Evolutionary conservation across 2,797 vertebrate species (phyloP), one percentile per base, ranked within the genome.

Genomic region (Megaceryle alcyon): DNA sequence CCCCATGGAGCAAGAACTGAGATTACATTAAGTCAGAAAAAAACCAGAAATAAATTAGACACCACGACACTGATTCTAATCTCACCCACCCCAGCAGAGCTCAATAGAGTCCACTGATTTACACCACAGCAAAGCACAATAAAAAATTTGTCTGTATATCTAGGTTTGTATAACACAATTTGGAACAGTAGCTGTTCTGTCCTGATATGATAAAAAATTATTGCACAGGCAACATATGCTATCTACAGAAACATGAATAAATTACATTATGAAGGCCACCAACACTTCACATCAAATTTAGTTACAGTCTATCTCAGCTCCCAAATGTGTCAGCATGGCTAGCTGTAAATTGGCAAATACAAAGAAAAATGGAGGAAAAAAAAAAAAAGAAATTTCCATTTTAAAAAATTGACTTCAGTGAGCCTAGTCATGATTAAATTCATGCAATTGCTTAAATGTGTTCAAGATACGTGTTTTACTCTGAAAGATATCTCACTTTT

Each of bases 181-280:
- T 85, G 81, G 91, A 96, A 96, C 23, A 48, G 68, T 82, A 61
- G 89, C 91, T 86, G 70, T 85, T 90, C 93, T 95, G 95, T 69
- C 66, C 86, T 96, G 93, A 88, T 95, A 93, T 0, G 66, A 96
- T 95, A 92, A 96, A 96, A 96, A 96, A 94, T 92, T 88, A 94
- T 84, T 89, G 89, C 94, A 96, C 94, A 96, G 88, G 90, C 92
- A 97, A 96, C 92, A 96, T 95, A 94, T 96, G 92, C 90, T 91
- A 94, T 91, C 91, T 93, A 97, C n/a, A 51, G 92, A 83, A 72
- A 91, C 82, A 97, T 95, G 97, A 98, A 98, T 97, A 97, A 98
- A 98, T 97, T 97, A 96, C 85, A 97, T 95, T 90, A 96, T 7
- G 84, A 97, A 95, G 96, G 93, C 96, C 37, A 60, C 86, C 96